These are phyloP conservation scores for Synanthedon andrenaeformis DNA, from an alignment of 2,888 invertebrate genomes.

Conservation along the genomic window DNA sequence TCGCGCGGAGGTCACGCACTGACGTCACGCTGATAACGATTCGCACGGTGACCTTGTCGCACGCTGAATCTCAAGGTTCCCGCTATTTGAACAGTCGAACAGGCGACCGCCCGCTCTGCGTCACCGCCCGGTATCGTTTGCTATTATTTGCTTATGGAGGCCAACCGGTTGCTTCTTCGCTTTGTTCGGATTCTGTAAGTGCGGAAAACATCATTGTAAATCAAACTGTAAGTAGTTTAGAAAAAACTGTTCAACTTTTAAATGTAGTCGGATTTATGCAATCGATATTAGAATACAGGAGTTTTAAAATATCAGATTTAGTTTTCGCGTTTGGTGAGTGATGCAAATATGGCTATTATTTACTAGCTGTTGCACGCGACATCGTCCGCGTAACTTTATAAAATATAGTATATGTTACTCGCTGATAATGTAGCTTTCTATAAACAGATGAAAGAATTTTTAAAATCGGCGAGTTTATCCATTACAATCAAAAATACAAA, in stretches of 20 bases:
- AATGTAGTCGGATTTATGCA: not conserved
- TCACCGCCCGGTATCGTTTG: constrained; percentile 51
- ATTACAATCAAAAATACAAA: no score
- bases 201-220: not conserved
- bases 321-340: no score
- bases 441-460: no score
- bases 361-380: no score
- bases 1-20: constrained; percentile 56
- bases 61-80: constrained; percentile 67
- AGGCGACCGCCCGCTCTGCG: constrained; percentile 35
- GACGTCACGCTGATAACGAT: constrained; percentile 69
- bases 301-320: no score
- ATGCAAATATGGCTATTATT: no score
- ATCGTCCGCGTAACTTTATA: no score
- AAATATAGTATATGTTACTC: no score
- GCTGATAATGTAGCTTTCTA: no score
- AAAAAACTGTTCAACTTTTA: not conserved
- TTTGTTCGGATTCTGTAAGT: constrained; percentile 4
- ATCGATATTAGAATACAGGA: no score
- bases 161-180: constrained; percentile 31
- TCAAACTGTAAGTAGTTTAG: constrained; percentile 2
- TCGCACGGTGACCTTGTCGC: constrained; percentile 68
- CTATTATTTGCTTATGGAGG: constrained; percentile 44
- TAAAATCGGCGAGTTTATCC: no score
- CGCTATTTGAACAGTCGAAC: constrained; percentile 66